A percentile compares a stretch with the other conserved stretches of the same genome.
phyloP scores from a whole-genome alignment of 2,797 vertebrate species.

The Lepus townsendii region DNA sequence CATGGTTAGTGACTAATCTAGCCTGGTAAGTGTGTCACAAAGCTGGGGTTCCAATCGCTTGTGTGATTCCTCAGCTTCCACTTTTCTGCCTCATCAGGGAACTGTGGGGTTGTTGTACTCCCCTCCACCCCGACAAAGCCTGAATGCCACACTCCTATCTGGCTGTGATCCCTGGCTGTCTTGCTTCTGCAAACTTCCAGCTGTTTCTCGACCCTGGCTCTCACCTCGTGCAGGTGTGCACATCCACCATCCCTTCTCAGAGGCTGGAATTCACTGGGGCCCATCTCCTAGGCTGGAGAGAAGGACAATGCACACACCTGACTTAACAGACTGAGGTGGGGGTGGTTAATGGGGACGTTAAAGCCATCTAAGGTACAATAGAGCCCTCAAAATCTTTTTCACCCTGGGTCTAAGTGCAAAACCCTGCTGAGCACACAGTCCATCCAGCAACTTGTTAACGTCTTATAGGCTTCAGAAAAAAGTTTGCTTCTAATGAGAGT shows the following conservation, averaged over 20 bases:
- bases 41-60: neutral
- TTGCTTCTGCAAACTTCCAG: neutral
- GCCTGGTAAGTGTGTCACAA: neutral
- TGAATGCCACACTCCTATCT: neutral
- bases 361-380: neutral
- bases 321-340: neutral
- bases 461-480: neutral
- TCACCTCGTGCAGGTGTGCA: neutral
- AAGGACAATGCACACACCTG: neutral
- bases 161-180: neutral
- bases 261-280: neutral
- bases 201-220: neutral
- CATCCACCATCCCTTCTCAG: fast-evolving
- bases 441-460: neutral
- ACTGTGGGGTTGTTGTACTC: neutral
- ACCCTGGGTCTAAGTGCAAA: neutral
- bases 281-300: neutral
- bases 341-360: neutral
- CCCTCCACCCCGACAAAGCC: neutral
- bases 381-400: neutral
- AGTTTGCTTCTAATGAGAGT: neutral
- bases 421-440: neutral
- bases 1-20: neutral
- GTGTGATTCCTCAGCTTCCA: neutral
- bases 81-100: neutral